Conservation (phyloP, 2,797 vertebrate species). For the Zenarchopterus dispar region DNA sequence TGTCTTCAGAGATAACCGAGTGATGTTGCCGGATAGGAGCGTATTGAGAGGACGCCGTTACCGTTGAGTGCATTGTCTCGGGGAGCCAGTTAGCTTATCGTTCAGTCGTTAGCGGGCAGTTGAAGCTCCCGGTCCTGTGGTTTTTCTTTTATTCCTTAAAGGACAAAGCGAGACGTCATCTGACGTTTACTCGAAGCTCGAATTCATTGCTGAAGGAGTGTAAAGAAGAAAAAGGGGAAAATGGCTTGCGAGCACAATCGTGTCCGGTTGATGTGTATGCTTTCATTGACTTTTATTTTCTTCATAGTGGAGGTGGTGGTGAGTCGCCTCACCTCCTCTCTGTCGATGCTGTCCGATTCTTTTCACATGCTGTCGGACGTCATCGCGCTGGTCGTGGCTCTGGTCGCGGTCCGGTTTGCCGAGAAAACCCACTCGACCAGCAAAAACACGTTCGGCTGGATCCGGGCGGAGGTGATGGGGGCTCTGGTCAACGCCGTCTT, state of each 20-base stretch:
- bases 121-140: neutral
- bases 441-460: slow-evolving; percentile 98
- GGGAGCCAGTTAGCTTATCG: slow-evolving; percentile 54
- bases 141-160: too few relatives aligned
- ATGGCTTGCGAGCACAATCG: slow-evolving; percentile 90
- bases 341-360: slow-evolving; percentile 98
- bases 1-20: neutral
- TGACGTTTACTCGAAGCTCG: slow-evolving; percentile 8
- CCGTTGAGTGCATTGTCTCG: slow-evolving; percentile 64
- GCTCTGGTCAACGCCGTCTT: slow-evolving; percentile 97
- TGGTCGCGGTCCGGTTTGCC: slow-evolving; percentile 94
- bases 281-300: slow-evolving; percentile 91
- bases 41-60: slow-evolving; percentile 31
- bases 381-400: slow-evolving; percentile 92
- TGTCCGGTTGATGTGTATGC: slow-evolving; percentile 92
- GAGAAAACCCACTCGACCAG: slow-evolving; percentile 92
- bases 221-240: slow-evolving; percentile 5
- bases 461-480: slow-evolving; percentile 99
- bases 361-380: slow-evolving; percentile 99
- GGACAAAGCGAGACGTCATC: slow-evolving; percentile 1
- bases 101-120: slow-evolving; percentile 34
- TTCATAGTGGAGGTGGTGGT: slow-evolving; percentile 97
- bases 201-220: slow-evolving; percentile 5
- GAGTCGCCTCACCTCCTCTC: slow-evolving; percentile 90
- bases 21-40: slow-evolving; percentile 20